Evolutionary conservation across 2,888 invertebrate genomes (phyloP), one percentile per base, ranked within the genome.

Genomic region (Stratiomys singularior): DNA sequence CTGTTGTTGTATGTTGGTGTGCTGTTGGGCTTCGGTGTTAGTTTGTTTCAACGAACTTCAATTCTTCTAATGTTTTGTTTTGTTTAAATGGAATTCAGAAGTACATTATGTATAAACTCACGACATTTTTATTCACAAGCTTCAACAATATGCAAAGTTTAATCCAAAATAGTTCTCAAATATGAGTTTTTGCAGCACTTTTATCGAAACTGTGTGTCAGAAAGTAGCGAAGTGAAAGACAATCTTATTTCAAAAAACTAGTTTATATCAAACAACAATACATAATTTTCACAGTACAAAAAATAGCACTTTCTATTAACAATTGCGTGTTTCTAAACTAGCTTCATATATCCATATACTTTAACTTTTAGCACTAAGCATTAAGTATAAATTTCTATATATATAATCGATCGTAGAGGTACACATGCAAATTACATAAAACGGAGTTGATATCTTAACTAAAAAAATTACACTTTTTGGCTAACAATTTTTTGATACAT

Each of bases 381-480:
- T 69, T 69, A 69, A 69, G 69, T 69, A 69, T 69, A 47, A 25
- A 47, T 46, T 23, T 46, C n/a, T n/a, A n/a, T n/a, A 46, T 69
- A 25, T 25, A 18, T 46, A 69, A 69, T 23, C 27, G 25, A 4
- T 47, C 60, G 21, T 23, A 25, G 30, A 69, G 69, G 69, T 69
- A 69, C 47, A 69, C 21, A 30, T 15, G 30, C 69, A 69, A 30
- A 47, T 46, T 37, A 66, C 66, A 44, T 47, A 69, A 11, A 47
- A n/a, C n/a, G n/a, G n/a, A 69, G 9, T 25, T 1, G 46, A 13
- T 44, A 47, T 27, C 44, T 69, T 27, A 47, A 69, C 25, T n/a
- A n/a, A n/a, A 44, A 69, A 69, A 44, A 47, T 69, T 69, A 47
- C 47, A 60, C 7, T 74, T 74, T 74, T 74, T 74, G 74, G 74